These are phyloP conservation scores for Araneus ventricosus DNA, from an alignment of 1,140 invertebrate species.

Conservation along the genomic window DNA sequence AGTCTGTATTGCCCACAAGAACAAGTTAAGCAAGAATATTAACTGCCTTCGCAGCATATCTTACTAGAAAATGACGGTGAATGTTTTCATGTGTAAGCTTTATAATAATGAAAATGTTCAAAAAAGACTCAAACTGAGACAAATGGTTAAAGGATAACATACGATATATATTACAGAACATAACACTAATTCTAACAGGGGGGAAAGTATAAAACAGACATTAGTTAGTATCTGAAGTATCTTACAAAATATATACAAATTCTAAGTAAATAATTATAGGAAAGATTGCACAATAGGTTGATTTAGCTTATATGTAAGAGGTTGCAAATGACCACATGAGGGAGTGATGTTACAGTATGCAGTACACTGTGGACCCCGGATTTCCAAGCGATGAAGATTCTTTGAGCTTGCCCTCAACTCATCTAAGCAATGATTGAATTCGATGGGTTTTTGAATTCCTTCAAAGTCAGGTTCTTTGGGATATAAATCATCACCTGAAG, in stretches of 20 bases:
- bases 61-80: too few relatives aligned
- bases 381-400: constrained; percentile 77
- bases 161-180: not conserved
- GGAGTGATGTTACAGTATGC: constrained; percentile 76
- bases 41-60: too few relatives aligned
- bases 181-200: not conserved
- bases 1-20: too few relatives aligned
- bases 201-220: constrained; percentile 4
- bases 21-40: too few relatives aligned
- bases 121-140: not conserved
- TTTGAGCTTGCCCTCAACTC: constrained; percentile 74
- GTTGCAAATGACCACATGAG: constrained; percentile 76
- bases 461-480: constrained; percentile 77
- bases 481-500: constrained; percentile 77
- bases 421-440: constrained; percentile 76
- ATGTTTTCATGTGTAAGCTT: too few relatives aligned
- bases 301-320: constrained; percentile 65
- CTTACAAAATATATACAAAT: constrained; percentile 46
- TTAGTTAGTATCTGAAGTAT: not conserved
- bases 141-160: not conserved
- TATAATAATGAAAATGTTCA: not conserved
- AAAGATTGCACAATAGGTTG: constrained; percentile 73
- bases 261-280: constrained; percentile 50
- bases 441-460: constrained; percentile 75
- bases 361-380: constrained; percentile 76